Evolutionary conservation across 2,113 vertebrate genomes (phyloP), one percentile per base, ranked within the genome.

Genomic region (Jacana jacana): DNA sequence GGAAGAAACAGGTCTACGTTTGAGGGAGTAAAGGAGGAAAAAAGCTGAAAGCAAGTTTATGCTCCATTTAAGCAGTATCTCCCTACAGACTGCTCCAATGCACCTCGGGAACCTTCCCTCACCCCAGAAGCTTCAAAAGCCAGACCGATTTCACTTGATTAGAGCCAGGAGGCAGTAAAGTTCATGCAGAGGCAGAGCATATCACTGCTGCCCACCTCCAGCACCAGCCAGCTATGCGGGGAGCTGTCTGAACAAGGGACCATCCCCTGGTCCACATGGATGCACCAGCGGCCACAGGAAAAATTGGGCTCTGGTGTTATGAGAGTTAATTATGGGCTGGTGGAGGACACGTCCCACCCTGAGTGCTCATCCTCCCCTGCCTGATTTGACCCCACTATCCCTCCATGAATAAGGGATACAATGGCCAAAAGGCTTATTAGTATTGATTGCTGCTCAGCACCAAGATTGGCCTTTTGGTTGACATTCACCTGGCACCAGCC

Each of bases 241-340:
- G 65, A 82, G 31, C 39, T 0, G 0, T 13, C 6, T 7, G 33
- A 37, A n/a, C 35, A 90, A 70, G 68, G 60, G 82, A 69, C 31
- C 0, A 0, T 61, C 63, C 75, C 58, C 90, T 18, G 70, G 25
- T 33, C 46, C 4, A 3, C 77, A n/a, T 0, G 3, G 91, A 69
- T 81, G 69, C 22, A 20, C 28, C 1, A 0, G 31, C 6, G 6
- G 60, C 46, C 3, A 0, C 9, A 4, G 33, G 40, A 25, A 5
- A 28, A 86, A 28, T 0, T 4, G 55, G 37, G 48, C 64, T 89
- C 58, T 54, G 77, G 40, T 23, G 22, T 54, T 15, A 52, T 24
- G 40, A 35, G 54, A 73, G 22, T 17, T 77, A 75, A 58, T 65
- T 33, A 5, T 1, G 18, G 39, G 54, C 31, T 44, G 58, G 27